Evolutionary conservation across 2,797 vertebrate species (phyloP).

Genomic region (Morus bassanus): DNA sequence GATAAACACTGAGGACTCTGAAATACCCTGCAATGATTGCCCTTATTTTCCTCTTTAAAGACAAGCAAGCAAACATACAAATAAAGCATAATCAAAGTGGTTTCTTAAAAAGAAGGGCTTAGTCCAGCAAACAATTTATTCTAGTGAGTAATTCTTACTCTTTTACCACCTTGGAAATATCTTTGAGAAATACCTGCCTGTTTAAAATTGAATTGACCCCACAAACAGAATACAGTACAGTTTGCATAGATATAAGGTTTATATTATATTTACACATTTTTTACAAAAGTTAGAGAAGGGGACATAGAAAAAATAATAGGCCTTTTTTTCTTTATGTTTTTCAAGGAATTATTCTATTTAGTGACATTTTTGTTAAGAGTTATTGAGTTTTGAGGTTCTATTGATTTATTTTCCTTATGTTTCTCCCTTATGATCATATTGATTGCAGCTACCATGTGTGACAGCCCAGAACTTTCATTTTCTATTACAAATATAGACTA

Average conservation of each 20-base stretch:
- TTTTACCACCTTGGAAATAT: background rate
- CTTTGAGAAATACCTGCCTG: background rate
- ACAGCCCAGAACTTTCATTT: background rate
- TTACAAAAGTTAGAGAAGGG: background rate
- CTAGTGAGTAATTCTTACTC: background rate
- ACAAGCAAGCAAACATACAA: background rate
- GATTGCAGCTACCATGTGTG: background rate
- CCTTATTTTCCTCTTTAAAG: background rate
- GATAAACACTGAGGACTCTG: background rate
- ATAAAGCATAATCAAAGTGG: background rate
- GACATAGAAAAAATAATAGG: background rate
- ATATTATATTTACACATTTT: background rate
- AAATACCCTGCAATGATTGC: background rate
- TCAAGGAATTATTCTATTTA: background rate
- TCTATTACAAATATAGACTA: background rate
- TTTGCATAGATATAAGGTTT: background rate
- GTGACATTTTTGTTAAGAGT: background rate
- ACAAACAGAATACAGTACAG: background rate
- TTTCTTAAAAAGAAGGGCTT: background rate
- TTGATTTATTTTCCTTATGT: background rate
- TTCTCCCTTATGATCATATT: background rate
- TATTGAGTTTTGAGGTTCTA: background rate
- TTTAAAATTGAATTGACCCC: background rate
- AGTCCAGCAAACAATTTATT: background rate
- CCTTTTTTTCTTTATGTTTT: background rate